Conservation (phyloP, 2,113 vertebrate species). For the Vireo altiloquus region DNA sequence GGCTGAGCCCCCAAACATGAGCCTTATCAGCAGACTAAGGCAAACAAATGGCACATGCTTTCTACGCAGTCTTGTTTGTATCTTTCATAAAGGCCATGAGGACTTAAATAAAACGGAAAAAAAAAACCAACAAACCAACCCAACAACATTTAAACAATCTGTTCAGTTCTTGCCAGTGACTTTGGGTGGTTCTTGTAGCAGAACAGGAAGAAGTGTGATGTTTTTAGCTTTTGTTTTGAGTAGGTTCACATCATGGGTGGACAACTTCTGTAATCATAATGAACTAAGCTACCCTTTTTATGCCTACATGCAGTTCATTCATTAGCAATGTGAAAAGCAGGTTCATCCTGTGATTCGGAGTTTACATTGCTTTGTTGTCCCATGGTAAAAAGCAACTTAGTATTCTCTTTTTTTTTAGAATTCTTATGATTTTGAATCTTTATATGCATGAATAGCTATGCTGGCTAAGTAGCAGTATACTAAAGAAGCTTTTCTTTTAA, state of each 20-base stretch:
- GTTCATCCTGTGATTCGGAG: neutral
- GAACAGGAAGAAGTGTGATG: neutral
- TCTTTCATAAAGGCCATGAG: neutral
- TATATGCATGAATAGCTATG: neutral
- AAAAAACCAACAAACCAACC: neutral
- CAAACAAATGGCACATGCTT: neutral
- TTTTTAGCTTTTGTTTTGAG: neutral
- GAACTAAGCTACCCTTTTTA: neutral
- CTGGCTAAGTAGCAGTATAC: neutral
- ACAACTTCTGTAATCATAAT: neutral
- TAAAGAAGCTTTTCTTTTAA: neutral
- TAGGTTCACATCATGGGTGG: neutral
- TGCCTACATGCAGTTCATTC: neutral
- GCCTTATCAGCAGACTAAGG: neutral
- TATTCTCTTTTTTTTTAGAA: neutral
- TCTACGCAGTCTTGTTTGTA: neutral
- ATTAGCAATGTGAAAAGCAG: neutral
- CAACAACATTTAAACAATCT: neutral
- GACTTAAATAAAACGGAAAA: neutral
- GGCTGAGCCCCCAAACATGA: neutral
- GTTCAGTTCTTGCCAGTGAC: neutral
- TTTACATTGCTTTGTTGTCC: neutral
- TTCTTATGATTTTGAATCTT: neutral
- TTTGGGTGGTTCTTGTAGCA: neutral
- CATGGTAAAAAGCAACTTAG: neutral